Evolutionary conservation across 2,113 vertebrate species (phyloP).

Genomic region (Nibea coibor): DNA sequence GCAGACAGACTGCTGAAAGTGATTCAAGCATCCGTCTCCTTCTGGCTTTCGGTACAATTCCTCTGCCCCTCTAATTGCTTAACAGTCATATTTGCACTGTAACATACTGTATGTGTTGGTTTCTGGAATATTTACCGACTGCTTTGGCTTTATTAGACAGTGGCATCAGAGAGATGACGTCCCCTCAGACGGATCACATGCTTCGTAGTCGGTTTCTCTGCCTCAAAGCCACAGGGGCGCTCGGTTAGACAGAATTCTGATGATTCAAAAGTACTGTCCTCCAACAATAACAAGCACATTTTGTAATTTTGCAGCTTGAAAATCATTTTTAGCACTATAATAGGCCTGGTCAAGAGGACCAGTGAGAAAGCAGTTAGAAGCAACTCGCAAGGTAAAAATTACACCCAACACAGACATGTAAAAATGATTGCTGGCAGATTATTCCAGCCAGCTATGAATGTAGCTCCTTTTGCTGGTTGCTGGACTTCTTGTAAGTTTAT

Average conservation of each 20-base stretch:
- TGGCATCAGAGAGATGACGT: neutral
- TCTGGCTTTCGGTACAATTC: neutral
- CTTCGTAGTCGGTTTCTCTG: neutral
- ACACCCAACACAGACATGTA: neutral
- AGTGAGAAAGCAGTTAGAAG: neutral
- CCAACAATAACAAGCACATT: neutral
- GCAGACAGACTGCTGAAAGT: neutral
- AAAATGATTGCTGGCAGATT: too few species aligned
- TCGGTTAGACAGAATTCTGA: neutral
- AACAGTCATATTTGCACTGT: neutral
- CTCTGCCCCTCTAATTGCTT: neutral
- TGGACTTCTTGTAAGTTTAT: too few species aligned
- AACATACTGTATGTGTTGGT: neutral
- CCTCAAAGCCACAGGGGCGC: neutral
- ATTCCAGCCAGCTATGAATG: too few species aligned
- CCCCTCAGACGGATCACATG: too few species aligned
- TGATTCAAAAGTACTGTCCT: neutral
- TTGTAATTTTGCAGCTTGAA: neutral
- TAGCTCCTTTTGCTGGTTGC: too few species aligned
- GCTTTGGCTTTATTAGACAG: neutral
- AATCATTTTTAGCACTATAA: neutral
- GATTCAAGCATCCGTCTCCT: conserved; percentile 5
- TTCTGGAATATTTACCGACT: neutral
- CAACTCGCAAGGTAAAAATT: neutral
- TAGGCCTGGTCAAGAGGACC: neutral